These are phyloP conservation scores for Rostratula benghalensis DNA, from an alignment of 2,113 vertebrate species.

Conservation along the genomic window DNA sequence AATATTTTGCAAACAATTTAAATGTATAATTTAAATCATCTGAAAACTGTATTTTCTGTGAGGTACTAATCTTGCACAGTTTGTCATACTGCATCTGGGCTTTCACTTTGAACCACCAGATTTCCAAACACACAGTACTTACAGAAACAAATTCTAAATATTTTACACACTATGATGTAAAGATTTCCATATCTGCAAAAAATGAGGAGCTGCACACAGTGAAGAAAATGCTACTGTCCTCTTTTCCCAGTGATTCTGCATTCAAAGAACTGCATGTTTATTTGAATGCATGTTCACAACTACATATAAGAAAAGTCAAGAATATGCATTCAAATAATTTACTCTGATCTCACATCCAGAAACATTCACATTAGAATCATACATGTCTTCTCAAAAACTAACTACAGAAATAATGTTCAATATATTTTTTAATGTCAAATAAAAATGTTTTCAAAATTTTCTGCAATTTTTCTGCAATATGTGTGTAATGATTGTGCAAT, in stretches of 20 bases:
- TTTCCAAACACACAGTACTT: slow-evolving; percentile 12
- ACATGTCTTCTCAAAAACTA: not conserved
- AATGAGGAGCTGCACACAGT: slow-evolving; percentile 1
- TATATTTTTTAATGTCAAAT: not conserved
- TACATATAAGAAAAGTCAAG: not conserved
- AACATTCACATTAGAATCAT: not conserved
- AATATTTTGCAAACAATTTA: slow-evolving; percentile 25
- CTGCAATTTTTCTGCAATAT: not conserved
- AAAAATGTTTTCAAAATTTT: not conserved
- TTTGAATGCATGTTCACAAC: slow-evolving; percentile 35
- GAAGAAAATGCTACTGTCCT: slow-evolving; percentile 55
- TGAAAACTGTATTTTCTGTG: slow-evolving; percentile 27
- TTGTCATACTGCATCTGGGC: not conserved
- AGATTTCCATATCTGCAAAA: slow-evolving; percentile 8
- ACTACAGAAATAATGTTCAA: not conserved
- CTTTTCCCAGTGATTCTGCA: slow-evolving; percentile 23
- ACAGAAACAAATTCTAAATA: slow-evolving; percentile 16
- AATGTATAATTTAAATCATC: not conserved
- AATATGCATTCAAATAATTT: not conserved
- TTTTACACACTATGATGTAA: slow-evolving; percentile 5
- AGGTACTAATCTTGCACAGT: not conserved
- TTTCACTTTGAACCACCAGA: not conserved
- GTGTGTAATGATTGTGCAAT: not conserved
- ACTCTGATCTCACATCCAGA: not conserved
- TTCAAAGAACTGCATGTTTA: slow-evolving; percentile 24